Percentiles rank a stretch among this genome's conserved stretches.
Evolutionary conservation across 2,797 vertebrate species (phyloP).

Genomic region (Dipus sagitta): DNA sequence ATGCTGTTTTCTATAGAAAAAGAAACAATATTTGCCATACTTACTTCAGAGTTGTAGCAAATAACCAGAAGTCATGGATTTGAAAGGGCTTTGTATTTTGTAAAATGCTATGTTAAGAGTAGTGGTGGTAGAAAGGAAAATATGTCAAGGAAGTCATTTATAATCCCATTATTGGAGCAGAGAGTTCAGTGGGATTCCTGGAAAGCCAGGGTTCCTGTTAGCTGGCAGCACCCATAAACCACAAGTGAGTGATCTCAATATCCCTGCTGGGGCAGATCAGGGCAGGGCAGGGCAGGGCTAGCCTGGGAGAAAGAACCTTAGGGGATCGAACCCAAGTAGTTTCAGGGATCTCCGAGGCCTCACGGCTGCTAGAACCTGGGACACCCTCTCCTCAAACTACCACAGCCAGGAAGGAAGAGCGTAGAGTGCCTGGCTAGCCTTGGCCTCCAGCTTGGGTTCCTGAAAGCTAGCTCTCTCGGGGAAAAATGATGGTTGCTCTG

Average conservation of each 20-base stretch:
- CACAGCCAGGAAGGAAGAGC: background rate
- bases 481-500: background rate
- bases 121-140: slow-evolving; percentile 1
- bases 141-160: slow-evolving; percentile 1
- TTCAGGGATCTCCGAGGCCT: background rate
- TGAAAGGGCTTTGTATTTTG: slow-evolving; percentile 35
- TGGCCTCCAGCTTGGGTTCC: background rate
- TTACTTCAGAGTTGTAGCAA: slow-evolving; percentile 35
- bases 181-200: background rate
- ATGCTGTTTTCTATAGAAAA: slow-evolving; percentile 31
- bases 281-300: too few species aligned
- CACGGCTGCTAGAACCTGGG: background rate
- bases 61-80: slow-evolving; percentile 40
- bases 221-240: background rate
- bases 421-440: background rate
- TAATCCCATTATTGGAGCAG: background rate
- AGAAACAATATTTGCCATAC: slow-evolving; percentile 29
- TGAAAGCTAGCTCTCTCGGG: background rate
- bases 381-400: background rate
- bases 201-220: background rate
- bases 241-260: background rate
- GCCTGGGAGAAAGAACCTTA: background rate
- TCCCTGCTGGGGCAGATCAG: too few species aligned
- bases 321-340: background rate
- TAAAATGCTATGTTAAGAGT: background rate